These are phyloP conservation scores for Brachionus sp. DNA, from an alignment of 1,140 invertebrate species.

Conservation along the genomic window DNA sequence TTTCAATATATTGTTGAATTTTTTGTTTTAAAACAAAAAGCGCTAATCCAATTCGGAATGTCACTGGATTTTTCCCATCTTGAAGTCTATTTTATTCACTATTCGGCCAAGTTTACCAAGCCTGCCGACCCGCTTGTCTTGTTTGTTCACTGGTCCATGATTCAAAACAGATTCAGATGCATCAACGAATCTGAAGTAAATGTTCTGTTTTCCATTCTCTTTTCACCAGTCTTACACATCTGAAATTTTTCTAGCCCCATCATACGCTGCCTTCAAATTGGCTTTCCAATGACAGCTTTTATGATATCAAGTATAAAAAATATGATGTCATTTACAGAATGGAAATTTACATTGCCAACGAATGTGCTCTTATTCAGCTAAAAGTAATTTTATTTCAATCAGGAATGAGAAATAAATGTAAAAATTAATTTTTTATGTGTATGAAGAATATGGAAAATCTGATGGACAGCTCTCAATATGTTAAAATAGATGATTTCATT, in stretches of 20 bases:
- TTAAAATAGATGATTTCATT: slow-evolving; percentile 16
- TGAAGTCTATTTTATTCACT: background rate
- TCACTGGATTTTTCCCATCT: background rate
- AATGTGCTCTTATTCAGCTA: background rate
- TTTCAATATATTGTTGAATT: background rate
- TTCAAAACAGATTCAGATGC: slow-evolving; percentile 15
- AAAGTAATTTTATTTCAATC: background rate
- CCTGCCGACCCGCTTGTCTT: background rate
- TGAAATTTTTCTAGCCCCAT: background rate
- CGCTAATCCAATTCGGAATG: background rate
- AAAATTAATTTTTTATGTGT: background rate
- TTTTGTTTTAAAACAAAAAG: background rate
- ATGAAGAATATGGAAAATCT: background rate
- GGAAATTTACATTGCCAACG: background rate
- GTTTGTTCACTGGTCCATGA: slow-evolving; percentile 27
- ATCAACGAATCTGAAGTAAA: background rate
- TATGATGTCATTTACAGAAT: background rate
- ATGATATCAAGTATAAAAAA: slow-evolving; percentile 23
- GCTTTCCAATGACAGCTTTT: background rate
- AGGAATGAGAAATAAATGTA: background rate
- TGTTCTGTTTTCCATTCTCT: background rate
- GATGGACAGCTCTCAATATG: background rate
- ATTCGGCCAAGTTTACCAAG: background rate
- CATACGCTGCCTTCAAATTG: background rate
- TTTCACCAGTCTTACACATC: background rate